Base-by-base conservation (phyloP, 2,888 invertebrate species). In the Lamproptera curius region DNA sequence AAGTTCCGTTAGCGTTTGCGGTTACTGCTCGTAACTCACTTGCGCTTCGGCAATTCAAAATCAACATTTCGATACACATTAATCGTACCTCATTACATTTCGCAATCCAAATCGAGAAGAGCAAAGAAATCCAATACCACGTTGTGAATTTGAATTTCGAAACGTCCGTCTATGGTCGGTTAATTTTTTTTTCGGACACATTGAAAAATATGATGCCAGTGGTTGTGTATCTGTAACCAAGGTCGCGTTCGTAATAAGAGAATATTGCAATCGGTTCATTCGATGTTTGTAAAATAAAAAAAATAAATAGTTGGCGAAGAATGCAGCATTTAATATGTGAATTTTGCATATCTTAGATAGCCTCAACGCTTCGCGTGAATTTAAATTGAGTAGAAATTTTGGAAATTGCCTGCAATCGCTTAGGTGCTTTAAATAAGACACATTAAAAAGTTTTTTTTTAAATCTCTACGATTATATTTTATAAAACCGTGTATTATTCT, bases 111-210 rank as follows among this genome's bases (percentile, higher is more conserved):
- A 20, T 33, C 16, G 33, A 42, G 47, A 42, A 42, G 47, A 23
- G n/a, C 9, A 16, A 33, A 47, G 47, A 38, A 42, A 47, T 47
- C 38, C 42, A 36, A 42, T 37, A 47, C 47, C 16, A 16, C 42
- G 31, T 42, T 33, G 15, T 23, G 47, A 42, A 34, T 42, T 47
- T 36, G 15, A 17, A 16, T 46, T 42, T 33, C 38, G 20, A 15
- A 47, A 42, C 16, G 4, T n/a, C 4, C 6, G 6, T 31, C 14
- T 42, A 20, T 20, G 20, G 8, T 42, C 37, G 11, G 37, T 6
- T 42, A 37, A 42, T 42, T 41, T 46, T 16, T 13, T 34, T 47
- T 37, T 23, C 2, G 8, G 23, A 33, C 42, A 11, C 23, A 38
- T 41, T n/a, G 14, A 31, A 17, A 31, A 36, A 16, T 23, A 11